Conservation (phyloP, 2,797 vertebrate genomes). For the Poeciliopsis gracilis region DNA sequence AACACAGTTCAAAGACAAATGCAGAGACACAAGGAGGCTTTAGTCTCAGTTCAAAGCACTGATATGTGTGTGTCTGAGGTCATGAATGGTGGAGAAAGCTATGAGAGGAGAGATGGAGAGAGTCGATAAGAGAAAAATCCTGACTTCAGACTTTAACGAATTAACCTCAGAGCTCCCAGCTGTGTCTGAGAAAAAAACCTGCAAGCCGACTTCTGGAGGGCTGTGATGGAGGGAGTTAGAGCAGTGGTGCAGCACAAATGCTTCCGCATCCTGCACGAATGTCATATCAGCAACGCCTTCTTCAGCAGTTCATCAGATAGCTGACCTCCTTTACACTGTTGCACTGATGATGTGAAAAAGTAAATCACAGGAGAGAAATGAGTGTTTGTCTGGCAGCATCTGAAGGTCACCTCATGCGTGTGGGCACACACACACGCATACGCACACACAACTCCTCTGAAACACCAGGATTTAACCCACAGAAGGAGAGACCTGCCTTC, state of each 20-base stretch:
- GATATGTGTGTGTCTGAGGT: not conserved
- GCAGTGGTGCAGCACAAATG: not conserved
- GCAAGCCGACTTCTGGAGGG: not conserved
- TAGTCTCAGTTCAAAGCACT: not conserved
- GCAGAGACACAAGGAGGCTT: constrained; percentile 14
- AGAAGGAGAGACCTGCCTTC: not conserved
- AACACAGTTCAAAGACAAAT: constrained; percentile 44
- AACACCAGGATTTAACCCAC: not conserved
- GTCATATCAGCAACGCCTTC: not conserved
- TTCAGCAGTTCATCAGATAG: not conserved
- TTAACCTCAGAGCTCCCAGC: not conserved
- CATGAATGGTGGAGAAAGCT: not conserved
- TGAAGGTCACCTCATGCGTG: not conserved
- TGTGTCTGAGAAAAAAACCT: not conserved
- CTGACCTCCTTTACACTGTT: not conserved
- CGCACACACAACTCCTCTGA: not conserved
- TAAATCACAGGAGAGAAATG: not conserved
- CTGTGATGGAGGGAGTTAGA: not conserved
- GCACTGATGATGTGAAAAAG: not conserved
- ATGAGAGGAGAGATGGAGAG: not conserved
- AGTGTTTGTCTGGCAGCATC: not conserved
- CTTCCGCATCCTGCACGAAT: rapidly evolving
- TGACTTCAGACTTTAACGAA: not conserved
- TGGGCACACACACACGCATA: too few relatives aligned
- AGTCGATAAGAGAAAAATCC: not conserved